These are phyloP conservation scores for Tenualosa thibaudeaui DNA, from an alignment of 2,797 vertebrate species.

Conservation along the genomic window DNA sequence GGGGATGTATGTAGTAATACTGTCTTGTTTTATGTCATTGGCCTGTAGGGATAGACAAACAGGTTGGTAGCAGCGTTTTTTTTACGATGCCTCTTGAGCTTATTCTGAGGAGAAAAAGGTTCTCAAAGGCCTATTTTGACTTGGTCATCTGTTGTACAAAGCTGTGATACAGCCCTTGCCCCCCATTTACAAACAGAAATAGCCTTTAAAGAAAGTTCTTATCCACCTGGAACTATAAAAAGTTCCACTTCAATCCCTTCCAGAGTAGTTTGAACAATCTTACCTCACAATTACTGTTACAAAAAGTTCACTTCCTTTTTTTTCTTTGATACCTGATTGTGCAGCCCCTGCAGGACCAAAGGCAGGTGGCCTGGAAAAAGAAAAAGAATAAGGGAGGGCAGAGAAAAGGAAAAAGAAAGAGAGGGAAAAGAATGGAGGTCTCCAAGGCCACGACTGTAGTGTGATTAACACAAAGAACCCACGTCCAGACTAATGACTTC, in stretches of 20 bases:
- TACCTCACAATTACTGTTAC: background rate
- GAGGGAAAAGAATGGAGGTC: constrained; percentile 27
- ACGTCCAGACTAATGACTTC: constrained; percentile 55
- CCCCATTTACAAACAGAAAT: background rate
- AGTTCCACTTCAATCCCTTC: background rate
- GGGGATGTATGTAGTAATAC: background rate
- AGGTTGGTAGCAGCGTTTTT: too few relatives aligned
- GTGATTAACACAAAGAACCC: constrained; percentile 39
- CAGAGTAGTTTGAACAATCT: background rate
- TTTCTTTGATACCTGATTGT: background rate
- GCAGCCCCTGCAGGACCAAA: background rate
- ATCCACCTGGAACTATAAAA: constrained; percentile 8
- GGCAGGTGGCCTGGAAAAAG: background rate
- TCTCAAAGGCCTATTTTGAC: too few relatives aligned
- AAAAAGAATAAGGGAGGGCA: background rate
- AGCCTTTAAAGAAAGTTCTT: background rate
- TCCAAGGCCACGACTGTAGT: constrained; percentile 21
- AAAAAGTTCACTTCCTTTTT: background rate
- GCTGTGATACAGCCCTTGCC: background rate
- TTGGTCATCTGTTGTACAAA: background rate
- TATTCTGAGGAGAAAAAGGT: background rate
- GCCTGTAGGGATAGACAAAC: background rate
- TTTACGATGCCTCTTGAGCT: background rate
- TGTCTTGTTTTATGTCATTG: background rate
- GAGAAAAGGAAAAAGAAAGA: background rate